Conservation (phyloP, 1,140 invertebrate species). For the Oryctes rhinoceros region DNA sequence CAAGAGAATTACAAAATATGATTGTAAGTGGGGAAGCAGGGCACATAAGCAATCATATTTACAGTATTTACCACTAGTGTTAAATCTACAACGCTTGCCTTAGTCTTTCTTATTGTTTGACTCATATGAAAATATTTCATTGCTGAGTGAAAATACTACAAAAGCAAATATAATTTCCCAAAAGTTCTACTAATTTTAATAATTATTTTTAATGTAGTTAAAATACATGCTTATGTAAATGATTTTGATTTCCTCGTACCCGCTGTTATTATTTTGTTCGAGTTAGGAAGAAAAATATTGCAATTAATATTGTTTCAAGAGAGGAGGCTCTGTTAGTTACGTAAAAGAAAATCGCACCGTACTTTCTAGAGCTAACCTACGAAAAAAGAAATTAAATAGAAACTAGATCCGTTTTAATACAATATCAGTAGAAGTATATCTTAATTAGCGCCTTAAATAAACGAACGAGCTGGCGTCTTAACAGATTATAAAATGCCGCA, state of each 20-base stretch:
- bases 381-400: slow-evolving; percentile 18
- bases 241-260: not conserved
- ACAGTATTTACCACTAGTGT: too few relatives aligned
- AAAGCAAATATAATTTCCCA: too few relatives aligned
- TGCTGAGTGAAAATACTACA: too few relatives aligned
- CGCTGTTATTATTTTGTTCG: not conserved
- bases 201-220: not conserved
- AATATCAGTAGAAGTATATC: slow-evolving; percentile 38
- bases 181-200: too few relatives aligned
- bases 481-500: slow-evolving; percentile 40
- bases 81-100: too few relatives aligned
- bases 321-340: not conserved
- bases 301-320: slow-evolving; percentile 11
- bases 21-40: too few relatives aligned
- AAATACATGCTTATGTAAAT: not conserved
- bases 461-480: slow-evolving; percentile 20
- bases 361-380: not conserved
- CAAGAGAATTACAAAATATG: too few relatives aligned
- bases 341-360: slow-evolving; percentile 10
- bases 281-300: not conserved
- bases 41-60: too few relatives aligned
- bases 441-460: slow-evolving; percentile 44
- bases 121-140: too few relatives aligned
- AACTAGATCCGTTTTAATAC: slow-evolving; percentile 26
- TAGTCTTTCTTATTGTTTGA: too few relatives aligned